phyloP scores from a whole-genome alignment of 1,140 invertebrate species.

The Metaphire vulgaris region DNA sequence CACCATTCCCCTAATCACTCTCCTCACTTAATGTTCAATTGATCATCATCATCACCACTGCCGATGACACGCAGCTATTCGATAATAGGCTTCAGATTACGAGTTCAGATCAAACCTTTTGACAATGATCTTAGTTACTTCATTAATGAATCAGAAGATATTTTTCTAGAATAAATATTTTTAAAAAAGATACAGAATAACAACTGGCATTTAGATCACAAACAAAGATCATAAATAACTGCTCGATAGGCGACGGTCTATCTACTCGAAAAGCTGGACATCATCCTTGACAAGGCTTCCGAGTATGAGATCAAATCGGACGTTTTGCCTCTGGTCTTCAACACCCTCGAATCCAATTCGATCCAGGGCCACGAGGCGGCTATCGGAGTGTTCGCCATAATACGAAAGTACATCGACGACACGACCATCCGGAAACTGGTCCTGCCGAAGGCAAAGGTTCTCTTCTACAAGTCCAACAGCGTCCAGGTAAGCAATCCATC shows the following conservation, averaged over 20 bases:
- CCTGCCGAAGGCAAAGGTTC: slow-evolving; percentile 74
- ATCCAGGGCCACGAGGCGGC: slow-evolving; percentile 78
- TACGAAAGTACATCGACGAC: slow-evolving; percentile 77
- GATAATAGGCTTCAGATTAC: too few species aligned
- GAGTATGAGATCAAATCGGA: slow-evolving; percentile 70
- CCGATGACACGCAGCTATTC: too few species aligned
- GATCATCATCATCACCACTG: too few species aligned
- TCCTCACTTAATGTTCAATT: too few species aligned
- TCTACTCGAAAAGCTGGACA: slow-evolving; percentile 81
- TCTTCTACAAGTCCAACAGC: slow-evolving; percentile 75
- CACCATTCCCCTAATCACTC: too few species aligned
- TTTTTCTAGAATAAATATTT: too few species aligned
- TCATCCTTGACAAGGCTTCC: slow-evolving; percentile 80
- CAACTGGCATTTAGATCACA: neutral
- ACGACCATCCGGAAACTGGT: slow-evolving; percentile 72
- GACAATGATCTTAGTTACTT: too few species aligned
- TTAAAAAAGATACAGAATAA: too few species aligned
- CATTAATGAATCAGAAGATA: too few species aligned
- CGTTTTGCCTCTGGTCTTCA: slow-evolving; percentile 79
- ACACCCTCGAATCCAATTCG: slow-evolving; percentile 80
- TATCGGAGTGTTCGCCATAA: slow-evolving; percentile 75
- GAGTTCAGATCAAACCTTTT: too few species aligned
- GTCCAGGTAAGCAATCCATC: slow-evolving; percentile 46
- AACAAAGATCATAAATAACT: neutral
- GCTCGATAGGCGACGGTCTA: slow-evolving; percentile 70